Evolutionary conservation across 2,113 vertebrate species (phyloP).

Genomic region (Panthera leo): DNA sequence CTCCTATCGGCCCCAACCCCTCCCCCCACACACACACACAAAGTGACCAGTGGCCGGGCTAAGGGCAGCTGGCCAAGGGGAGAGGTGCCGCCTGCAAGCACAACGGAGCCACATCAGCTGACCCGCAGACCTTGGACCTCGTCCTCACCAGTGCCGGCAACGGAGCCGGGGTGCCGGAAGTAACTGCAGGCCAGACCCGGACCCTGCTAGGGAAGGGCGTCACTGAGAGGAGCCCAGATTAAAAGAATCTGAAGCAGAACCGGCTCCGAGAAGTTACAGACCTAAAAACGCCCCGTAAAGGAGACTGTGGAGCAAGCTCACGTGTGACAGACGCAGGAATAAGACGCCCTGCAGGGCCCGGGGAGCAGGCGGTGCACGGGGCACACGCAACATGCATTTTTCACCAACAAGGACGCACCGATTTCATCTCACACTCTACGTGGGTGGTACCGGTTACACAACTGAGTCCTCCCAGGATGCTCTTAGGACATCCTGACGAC

Average conservation of each 20-base stretch:
- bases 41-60: background rate
- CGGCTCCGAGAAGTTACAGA: background rate
- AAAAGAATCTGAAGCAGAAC: too few relatives aligned
- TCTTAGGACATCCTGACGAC: background rate
- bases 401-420: background rate
- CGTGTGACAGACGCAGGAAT: background rate
- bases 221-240: background rate
- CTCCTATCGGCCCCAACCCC: background rate
- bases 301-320: background rate
- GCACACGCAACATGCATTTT: too few relatives aligned
- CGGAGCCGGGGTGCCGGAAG: fast-evolving
- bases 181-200: fast-evolving
- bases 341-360: background rate
- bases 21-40: too few relatives aligned
- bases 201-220: background rate
- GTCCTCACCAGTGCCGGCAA: background rate
- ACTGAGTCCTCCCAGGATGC: background rate
- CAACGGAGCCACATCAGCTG: background rate
- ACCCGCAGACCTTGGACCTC: background rate
- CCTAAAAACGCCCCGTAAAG: background rate
- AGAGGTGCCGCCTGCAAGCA: background rate
- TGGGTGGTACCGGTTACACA: background rate
- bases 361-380: too few relatives aligned
- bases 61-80: background rate
- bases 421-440: background rate